These are phyloP conservation scores for Tetramorium bicarinatum DNA, from an alignment of 2,888 invertebrate genomes.

Conservation along the genomic window DNA sequence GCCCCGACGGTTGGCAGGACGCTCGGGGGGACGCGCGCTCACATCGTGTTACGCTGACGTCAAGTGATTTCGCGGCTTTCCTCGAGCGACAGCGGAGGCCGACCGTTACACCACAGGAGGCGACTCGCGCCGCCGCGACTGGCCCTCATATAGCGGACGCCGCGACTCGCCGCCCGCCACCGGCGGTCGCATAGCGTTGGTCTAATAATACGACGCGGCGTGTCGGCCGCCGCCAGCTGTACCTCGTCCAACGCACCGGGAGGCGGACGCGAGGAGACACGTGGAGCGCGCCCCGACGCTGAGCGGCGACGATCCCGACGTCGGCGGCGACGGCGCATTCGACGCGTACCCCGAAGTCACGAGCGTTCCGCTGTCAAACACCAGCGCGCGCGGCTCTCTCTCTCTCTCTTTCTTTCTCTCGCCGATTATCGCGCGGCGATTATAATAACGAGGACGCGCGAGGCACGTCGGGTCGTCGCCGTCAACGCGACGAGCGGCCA, in stretches of 20 bases:
- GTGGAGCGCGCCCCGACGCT: conserved; percentile 58
- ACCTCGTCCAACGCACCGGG: conserved; percentile 1
- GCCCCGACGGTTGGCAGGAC: neutral
- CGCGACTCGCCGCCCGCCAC: conserved; percentile 61
- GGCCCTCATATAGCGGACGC: too few species aligned
- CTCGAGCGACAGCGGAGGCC: conserved; percentile 36
- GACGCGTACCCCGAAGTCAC: conserved; percentile 7
- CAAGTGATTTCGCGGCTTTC: conserved; percentile 64
- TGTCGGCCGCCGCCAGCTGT: conserved; percentile 38
- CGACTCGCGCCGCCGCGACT: conserved; percentile 50
- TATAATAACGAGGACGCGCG: neutral
- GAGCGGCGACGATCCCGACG: neutral
- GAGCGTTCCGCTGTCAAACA: conserved; percentile 66
- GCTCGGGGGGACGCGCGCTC: conserved; percentile 41
- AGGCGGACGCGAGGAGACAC: conserved; percentile 60
- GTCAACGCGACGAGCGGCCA: conserved; percentile 49
- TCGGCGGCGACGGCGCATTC: conserved; percentile 1
- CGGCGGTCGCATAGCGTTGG: conserved; percentile 61
- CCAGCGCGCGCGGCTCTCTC: neutral
- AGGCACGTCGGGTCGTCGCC: neutral
- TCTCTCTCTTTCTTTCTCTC: neutral
- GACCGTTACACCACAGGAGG: conserved; percentile 31
- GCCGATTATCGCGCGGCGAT: neutral
- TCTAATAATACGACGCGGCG: conserved; percentile 64
- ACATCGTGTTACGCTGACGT: conserved; percentile 73